A percentile compares a stretch with the other conserved stretches of the same genome.
phyloP scores from a whole-genome alignment of 2,113 vertebrate genomes.

The rabbit (Oryctolagus cuniculus) region mOryCun1.1 NC_091437.1:68018501-68019000 shows the following conservation, averaged over 20 bases:
- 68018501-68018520: background rate
- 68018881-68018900: background rate
- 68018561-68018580: background rate
- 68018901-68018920: background rate
- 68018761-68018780: background rate
- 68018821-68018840: background rate
- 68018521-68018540: background rate
- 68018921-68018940: background rate
- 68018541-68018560: background rate
- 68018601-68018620: background rate
- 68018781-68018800: background rate
- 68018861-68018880: background rate
- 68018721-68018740: background rate
- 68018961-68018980: too few relatives aligned
- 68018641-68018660: conserved; percentile 21
- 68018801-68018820: background rate
- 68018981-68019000: too few relatives aligned
- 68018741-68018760: background rate
- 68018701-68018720: background rate
- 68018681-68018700: background rate
- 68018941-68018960: too few relatives aligned
- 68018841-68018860: background rate
- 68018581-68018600: background rate
- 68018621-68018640: background rate
- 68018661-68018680: rapidly evolving